These are phyloP conservation scores for Oreochromis aureus DNA, from an alignment of 2,113 vertebrate genomes.

Conservation along the genomic window DNA sequence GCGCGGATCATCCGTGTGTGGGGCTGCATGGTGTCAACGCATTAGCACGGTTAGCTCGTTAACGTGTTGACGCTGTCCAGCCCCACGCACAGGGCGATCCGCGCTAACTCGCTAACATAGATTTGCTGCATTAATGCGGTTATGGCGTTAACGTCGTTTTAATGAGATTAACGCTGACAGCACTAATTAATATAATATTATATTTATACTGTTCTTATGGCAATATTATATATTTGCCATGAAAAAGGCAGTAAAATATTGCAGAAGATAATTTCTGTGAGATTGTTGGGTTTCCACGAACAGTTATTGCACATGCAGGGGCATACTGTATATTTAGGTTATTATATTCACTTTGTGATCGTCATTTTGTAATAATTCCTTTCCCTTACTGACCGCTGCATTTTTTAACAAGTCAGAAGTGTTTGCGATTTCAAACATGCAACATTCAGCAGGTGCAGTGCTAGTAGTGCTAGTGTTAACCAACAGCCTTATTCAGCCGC, in stretches of 20 bases:
- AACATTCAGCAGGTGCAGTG: not conserved
- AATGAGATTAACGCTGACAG: too few species aligned
- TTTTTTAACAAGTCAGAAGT: not conserved
- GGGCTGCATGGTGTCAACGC: too few species aligned
- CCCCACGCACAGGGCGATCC: too few species aligned
- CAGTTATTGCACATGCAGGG: accelerated
- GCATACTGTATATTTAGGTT: not conserved
- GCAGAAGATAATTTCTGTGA: not conserved
- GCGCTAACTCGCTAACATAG: too few species aligned
- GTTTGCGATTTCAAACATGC: not conserved
- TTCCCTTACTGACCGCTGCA: not conserved
- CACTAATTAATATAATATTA: not conserved
- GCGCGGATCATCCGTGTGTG: too few species aligned
- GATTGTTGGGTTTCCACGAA: not conserved
- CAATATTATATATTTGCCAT: not conserved
- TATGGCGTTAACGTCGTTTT: too few species aligned
- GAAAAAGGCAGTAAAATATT: not conserved
- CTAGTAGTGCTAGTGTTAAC: not conserved
- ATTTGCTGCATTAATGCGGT: too few species aligned
- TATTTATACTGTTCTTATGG: not conserved
- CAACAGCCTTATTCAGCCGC: not conserved
- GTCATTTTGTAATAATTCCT: not conserved
- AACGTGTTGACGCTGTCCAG: too few species aligned
- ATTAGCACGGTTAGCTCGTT: too few species aligned
- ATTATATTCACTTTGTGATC: not conserved